Evolutionary conservation across 2,113 vertebrate genomes (phyloP).

Genomic region (Tilapia sparmanii): DNA sequence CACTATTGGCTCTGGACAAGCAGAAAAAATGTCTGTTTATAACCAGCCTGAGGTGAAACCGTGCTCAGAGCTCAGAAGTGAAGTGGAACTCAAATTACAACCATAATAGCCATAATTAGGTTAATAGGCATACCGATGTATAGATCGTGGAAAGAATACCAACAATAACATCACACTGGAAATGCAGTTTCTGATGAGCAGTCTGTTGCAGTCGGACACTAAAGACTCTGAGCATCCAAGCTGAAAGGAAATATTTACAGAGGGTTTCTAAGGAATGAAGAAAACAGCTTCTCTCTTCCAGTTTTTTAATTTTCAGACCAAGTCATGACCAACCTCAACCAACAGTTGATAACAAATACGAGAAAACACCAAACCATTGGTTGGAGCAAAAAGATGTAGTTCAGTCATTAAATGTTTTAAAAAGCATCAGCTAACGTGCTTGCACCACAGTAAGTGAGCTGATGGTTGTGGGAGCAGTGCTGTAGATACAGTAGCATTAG

Average conservation of each 20-base stretch:
- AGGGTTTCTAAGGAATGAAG: accelerated
- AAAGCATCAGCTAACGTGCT: background rate
- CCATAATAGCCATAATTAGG: background rate
- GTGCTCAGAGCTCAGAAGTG: background rate
- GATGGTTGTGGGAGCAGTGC: background rate
- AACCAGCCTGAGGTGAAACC: background rate
- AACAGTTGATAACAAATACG: background rate
- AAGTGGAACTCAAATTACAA: background rate
- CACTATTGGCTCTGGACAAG: background rate
- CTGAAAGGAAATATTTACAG: background rate
- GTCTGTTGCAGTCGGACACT: background rate
- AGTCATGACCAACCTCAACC: background rate
- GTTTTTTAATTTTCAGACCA: background rate
- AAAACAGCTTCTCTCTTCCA: background rate
- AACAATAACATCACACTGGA: background rate
- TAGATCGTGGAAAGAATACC: background rate
- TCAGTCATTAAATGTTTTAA: background rate
- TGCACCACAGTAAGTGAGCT: background rate
- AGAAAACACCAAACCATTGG: accelerated
- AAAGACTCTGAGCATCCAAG: background rate
- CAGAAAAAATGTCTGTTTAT: background rate
- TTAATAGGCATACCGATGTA: background rate
- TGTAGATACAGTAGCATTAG: accelerated
- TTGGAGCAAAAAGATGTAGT: background rate
- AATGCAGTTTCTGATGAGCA: background rate